Conservation (phyloP, 2,113 vertebrate genomes). For the Lasiurus cinereus region DNA sequence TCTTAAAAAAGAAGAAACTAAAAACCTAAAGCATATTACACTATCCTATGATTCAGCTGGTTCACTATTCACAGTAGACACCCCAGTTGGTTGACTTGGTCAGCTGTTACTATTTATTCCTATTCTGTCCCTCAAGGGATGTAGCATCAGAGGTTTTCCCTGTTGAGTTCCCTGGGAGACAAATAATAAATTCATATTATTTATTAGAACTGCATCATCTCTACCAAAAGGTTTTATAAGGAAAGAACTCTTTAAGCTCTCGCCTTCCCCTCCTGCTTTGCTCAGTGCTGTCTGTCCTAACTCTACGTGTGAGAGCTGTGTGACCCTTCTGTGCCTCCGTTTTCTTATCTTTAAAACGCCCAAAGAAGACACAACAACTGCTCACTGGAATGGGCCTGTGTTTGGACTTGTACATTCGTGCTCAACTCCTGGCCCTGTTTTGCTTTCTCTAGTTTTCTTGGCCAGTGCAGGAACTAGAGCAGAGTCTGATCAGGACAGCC, state of each 20-base stretch:
- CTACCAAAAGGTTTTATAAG: neutral
- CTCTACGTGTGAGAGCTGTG: too few species aligned
- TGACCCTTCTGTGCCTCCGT: too few species aligned
- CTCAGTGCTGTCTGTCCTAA: neutral
- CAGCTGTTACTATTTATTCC: neutral
- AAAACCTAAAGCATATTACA: neutral
- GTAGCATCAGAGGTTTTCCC: neutral
- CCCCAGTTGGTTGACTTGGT: neutral
- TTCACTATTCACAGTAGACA: neutral
- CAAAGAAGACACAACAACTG: neutral
- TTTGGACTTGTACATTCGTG: constrained; percentile 14
- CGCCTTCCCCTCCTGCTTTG: neutral
- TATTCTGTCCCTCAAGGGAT: neutral
- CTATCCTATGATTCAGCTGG: neutral
- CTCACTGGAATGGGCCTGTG: constrained; percentile 22
- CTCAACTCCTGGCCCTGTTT: constrained; percentile 31
- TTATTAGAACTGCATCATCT: neutral
- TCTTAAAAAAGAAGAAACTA: neutral
- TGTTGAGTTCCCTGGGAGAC: neutral
- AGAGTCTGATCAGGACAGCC: accelerated
- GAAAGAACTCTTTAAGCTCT: neutral
- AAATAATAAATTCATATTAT: neutral
- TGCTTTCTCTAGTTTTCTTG: constrained; percentile 54
- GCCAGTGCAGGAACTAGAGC: neutral
- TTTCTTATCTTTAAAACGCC: neutral